Percentiles rank a stretch among this genome's conserved stretches.
These are phyloP conservation scores for Athalia rosae DNA, from an alignment of 2,888 invertebrate genomes.

Conservation along the genomic window DNA sequence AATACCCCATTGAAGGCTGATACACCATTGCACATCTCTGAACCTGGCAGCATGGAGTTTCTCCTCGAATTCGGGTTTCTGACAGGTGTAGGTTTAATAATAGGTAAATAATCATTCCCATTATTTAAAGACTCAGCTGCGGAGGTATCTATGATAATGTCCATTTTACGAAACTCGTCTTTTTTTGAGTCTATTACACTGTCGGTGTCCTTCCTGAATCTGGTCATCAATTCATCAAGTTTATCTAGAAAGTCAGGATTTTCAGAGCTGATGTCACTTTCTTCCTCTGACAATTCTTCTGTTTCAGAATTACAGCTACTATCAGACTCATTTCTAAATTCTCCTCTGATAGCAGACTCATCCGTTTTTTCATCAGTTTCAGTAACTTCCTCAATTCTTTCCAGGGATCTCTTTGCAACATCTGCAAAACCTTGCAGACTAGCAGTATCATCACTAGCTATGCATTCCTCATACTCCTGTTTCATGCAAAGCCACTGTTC, in stretches of 20 bases:
- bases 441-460: slow-evolving; percentile 76
- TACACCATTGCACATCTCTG: slow-evolving; percentile 70
- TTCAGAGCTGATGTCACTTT: slow-evolving; percentile 75
- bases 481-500: slow-evolving; percentile 90
- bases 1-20: slow-evolving; percentile 64
- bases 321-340: slow-evolving; percentile 68
- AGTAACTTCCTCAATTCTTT: slow-evolving; percentile 76
- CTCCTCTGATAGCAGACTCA: slow-evolving; percentile 63
- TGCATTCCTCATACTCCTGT: slow-evolving; percentile 91
- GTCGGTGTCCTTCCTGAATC: slow-evolving; percentile 83
- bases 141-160: slow-evolving; percentile 57
- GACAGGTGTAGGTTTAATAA: slow-evolving; percentile 63
- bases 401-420: slow-evolving; percentile 75
- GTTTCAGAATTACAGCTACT: slow-evolving; percentile 71
- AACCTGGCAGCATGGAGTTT: slow-evolving; percentile 70
- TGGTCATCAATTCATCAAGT: slow-evolving; percentile 82
- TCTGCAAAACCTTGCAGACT: slow-evolving; percentile 72
- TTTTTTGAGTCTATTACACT: slow-evolving; percentile 72
- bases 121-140: slow-evolving; percentile 58
- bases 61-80: slow-evolving; percentile 68
- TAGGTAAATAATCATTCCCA: slow-evolving; percentile 63
- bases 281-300: slow-evolving; percentile 74
- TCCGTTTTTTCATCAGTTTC: slow-evolving; percentile 71
- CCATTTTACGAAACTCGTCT: slow-evolving; percentile 60
- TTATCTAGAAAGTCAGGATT: slow-evolving; percentile 83